These are phyloP conservation scores for Dasypolia templi DNA, from an alignment of 2,888 invertebrate species.

Conservation along the genomic window DNA sequence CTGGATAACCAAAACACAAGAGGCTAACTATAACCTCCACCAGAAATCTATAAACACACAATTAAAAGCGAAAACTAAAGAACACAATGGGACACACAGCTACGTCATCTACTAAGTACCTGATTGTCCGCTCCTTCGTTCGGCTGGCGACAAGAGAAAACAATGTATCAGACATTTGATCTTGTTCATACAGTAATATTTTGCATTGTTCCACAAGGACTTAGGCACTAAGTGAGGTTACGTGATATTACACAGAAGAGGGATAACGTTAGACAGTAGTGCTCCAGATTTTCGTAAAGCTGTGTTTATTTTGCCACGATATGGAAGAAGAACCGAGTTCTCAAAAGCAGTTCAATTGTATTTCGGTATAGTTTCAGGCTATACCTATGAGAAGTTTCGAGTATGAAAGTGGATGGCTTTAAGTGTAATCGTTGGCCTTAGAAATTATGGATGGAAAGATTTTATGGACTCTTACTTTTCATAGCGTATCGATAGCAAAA, in stretches of 20 bases:
- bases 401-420: background rate
- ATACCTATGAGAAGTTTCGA: background rate
- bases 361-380: background rate
- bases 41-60: conserved; percentile 41
- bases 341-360: background rate
- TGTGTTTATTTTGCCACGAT: background rate
- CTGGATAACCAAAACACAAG: background rate
- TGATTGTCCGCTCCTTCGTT: conserved; percentile 89
- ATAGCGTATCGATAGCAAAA: no score
- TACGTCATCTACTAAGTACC: conserved; percentile 77
- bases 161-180: conserved; percentile 70
- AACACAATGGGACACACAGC: conserved; percentile 59
- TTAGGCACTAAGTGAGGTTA: conserved; percentile 45
- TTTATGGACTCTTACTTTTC: no score
- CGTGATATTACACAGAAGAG: conserved; percentile 40
- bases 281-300: conserved; percentile 20
- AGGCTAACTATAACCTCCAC: conserved; percentile 44
- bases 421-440: no score
- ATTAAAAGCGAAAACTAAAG: conserved; percentile 36
- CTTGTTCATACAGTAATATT: conserved; percentile 68
- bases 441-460: background rate
- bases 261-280: conserved; percentile 8
- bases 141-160: conserved; percentile 88
- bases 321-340: background rate
- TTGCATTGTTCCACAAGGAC: conserved; percentile 58